phyloP scores from a whole-genome alignment of 2,113 vertebrate species.

The Actenoides hombroni region DNA sequence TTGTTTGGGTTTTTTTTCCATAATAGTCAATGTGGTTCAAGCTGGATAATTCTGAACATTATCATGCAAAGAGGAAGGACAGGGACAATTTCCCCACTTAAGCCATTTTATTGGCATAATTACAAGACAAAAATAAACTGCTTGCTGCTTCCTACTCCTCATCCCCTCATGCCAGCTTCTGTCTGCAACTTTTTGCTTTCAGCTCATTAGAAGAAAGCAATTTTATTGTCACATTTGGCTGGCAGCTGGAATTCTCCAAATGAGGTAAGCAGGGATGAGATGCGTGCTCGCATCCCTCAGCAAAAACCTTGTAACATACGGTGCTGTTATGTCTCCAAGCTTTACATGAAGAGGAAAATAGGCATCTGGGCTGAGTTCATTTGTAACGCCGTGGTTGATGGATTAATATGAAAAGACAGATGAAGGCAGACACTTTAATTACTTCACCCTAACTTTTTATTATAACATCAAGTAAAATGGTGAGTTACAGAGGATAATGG shows the following conservation, averaged over 20 bases:
- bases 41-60: not conserved
- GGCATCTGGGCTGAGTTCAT: not conserved
- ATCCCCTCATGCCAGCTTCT: not conserved
- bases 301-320: slow-evolving; percentile 18
- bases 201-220: not conserved
- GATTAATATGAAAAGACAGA: slow-evolving; percentile 47
- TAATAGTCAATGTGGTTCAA: not conserved
- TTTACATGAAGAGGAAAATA: not conserved
- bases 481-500: slow-evolving; percentile 63
- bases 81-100: slow-evolving; percentile 3
- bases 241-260: slow-evolving; percentile 23
- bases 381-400: not conserved
- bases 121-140: not conserved
- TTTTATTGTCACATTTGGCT: not conserved
- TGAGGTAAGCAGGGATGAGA: not conserved
- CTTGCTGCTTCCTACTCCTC: not conserved
- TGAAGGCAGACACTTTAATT: slow-evolving; percentile 57
- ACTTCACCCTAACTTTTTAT: slow-evolving; percentile 77
- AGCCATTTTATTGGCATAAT: not conserved
- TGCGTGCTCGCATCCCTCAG: not conserved
- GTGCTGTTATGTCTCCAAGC: not conserved
- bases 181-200: not conserved
- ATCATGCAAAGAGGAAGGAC: slow-evolving; percentile 17
- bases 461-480: slow-evolving; percentile 73
- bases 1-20: not conserved